Percentiles rank a stretch among this genome's conserved stretches.
phyloP scores from a whole-genome alignment of 2,888 invertebrate species.

The Lasioglossum vierecki region DNA sequence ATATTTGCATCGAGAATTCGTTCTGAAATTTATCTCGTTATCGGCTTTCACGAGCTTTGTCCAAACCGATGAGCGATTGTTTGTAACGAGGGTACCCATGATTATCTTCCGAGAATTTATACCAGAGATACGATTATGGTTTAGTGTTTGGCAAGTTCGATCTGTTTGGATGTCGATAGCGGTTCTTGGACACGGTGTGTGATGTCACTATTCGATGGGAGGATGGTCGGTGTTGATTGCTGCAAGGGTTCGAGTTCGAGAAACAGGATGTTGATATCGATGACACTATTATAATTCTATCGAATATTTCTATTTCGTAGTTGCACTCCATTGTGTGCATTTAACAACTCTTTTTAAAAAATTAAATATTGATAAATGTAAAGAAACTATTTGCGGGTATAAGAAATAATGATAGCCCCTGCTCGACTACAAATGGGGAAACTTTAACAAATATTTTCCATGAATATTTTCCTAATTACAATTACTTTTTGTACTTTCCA shows the following conservation, averaged over 20 bases:
- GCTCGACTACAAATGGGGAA: background rate
- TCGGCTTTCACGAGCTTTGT: background rate
- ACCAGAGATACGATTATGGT: slow-evolving; percentile 31
- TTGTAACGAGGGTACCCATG: background rate
- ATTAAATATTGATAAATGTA: background rate
- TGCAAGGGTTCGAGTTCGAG: background rate
- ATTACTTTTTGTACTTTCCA: too few species aligned
- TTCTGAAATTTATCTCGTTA: background rate
- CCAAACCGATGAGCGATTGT: slow-evolving; percentile 17
- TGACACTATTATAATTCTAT: background rate
- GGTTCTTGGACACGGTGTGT: slow-evolving; percentile 36
- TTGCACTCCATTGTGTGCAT: background rate
- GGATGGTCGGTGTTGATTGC: background rate
- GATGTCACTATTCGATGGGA: slow-evolving; percentile 27
- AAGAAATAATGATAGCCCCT: background rate
- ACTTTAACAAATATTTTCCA: background rate
- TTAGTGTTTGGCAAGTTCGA: slow-evolving; percentile 28
- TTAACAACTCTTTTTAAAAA: background rate
- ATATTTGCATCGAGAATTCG: background rate
- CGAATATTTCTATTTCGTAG: background rate
- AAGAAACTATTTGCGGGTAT: background rate
- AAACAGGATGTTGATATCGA: background rate
- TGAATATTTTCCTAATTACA: too few species aligned
- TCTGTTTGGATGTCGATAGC: slow-evolving; percentile 34
- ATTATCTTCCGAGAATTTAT: slow-evolving; percentile 31